Percentiles rank a stretch among this genome's conserved stretches.
phyloP scores from a whole-genome alignment of 2,888 invertebrate genomes.

The Geotrupes spiniger region DNA sequence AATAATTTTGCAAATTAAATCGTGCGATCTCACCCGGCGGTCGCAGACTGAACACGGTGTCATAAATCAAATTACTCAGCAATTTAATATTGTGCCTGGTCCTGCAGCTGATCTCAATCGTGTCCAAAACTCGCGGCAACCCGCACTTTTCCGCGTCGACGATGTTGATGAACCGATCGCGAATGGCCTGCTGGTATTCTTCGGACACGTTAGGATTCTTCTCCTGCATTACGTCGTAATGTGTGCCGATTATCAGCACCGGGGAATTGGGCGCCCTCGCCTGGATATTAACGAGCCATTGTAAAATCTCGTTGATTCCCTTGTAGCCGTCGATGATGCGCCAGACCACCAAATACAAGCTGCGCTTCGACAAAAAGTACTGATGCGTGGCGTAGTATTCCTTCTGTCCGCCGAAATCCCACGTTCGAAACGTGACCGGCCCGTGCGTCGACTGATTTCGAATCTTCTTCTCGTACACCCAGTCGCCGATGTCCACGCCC shows the following conservation, averaged over 20 bases:
- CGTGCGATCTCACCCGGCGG: constrained; percentile 65
- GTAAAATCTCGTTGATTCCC: constrained; percentile 85
- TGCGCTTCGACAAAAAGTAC: constrained; percentile 93
- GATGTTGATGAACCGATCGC: constrained; percentile 85
- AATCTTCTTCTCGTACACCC: constrained; percentile 85
- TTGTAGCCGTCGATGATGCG: constrained; percentile 86
- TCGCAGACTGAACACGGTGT: constrained; percentile 86
- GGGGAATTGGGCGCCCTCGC: constrained; percentile 94
- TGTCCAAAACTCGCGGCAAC: constrained; percentile 87
- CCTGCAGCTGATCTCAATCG: constrained; percentile 87
- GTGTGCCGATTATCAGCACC: constrained; percentile 94
- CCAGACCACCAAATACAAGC: constrained; percentile 95
- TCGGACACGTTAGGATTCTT: constrained; percentile 62
- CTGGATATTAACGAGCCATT: constrained; percentile 96
- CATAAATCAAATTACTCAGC: constrained; percentile 88
- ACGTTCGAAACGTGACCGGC: constrained; percentile 89
- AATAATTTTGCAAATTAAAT: neutral
- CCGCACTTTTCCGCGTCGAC: constrained; percentile 96
- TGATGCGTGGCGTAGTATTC: constrained; percentile 99
- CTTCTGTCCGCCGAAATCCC: constrained; percentile 98
- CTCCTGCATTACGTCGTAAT: constrained; percentile 82
- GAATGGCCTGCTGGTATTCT: constrained; percentile 82
- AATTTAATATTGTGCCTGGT: constrained; percentile 86
- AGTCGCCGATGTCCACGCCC: constrained; percentile 95
- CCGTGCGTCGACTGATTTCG: constrained; percentile 72